Percentiles rank a stretch among this genome's conserved stretches.
These are phyloP conservation scores for Pseudomugil gertrudae DNA, from an alignment of 2,797 vertebrate genomes.

Conservation along the genomic window DNA sequence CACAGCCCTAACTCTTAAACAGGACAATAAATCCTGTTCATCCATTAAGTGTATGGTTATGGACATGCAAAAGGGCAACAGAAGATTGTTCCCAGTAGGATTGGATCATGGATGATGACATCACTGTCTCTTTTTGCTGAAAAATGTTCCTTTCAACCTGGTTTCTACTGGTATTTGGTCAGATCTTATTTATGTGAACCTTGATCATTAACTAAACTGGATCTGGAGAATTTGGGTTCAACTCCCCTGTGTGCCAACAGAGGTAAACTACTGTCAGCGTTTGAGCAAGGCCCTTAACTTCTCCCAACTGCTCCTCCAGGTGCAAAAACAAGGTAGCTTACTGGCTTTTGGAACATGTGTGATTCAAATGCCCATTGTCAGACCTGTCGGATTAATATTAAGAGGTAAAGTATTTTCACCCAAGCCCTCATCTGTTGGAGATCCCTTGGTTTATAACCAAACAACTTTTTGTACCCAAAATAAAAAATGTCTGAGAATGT, in stretches of 20 bases:
- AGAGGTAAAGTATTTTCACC: background rate
- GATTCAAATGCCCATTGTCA: background rate
- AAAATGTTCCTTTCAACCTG: background rate
- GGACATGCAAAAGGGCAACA: background rate
- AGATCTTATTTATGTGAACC: background rate
- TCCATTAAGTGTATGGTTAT: slow-evolving; percentile 1
- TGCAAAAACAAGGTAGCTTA: no score
- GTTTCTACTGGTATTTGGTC: background rate
- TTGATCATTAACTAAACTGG: background rate
- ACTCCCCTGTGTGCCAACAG: no score
- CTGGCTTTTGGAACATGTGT: no score
- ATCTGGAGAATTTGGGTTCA: no score
- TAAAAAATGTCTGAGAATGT: background rate
- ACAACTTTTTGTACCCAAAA: no score
- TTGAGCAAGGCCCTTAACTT: no score
- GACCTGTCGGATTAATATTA: no score
- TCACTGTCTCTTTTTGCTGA: background rate
- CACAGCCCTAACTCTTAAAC: slow-evolving; percentile 22
- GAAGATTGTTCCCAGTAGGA: background rate
- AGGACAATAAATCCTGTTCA: slow-evolving; percentile 21
- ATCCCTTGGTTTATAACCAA: no score
- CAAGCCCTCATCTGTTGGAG: background rate
- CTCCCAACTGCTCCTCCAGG: no score
- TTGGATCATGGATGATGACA: background rate
- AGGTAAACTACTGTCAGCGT: no score